Conservation (phyloP, 64 coral and sea anemone genomes). For the Dendrophyllia cribrosa region DNA sequence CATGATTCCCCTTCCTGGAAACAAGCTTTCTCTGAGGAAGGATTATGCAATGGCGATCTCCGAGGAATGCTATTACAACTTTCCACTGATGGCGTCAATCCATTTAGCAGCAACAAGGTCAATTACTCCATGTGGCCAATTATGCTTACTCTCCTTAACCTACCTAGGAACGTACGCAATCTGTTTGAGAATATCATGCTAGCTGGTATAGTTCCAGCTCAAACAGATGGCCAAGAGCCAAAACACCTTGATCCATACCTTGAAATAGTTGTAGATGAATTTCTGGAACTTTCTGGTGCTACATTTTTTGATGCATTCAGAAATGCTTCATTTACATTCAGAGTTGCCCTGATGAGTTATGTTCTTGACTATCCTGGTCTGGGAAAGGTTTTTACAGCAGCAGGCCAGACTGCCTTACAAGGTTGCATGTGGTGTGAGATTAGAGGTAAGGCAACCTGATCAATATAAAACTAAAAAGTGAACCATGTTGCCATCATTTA, state of each 20-base stretch:
- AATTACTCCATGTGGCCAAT: slow-evolving; percentile 65
- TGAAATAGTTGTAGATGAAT: slow-evolving; percentile 38
- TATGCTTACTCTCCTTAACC: slow-evolving; percentile 28
- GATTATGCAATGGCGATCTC: slow-evolving; percentile 24
- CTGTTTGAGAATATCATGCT: slow-evolving; percentile 49
- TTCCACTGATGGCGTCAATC: slow-evolving; percentile 47
- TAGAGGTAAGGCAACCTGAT: slow-evolving; percentile 23
- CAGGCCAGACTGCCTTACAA: slow-evolving; percentile 28
- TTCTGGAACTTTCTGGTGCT: not conserved
- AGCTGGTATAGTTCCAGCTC: slow-evolving; percentile 25
- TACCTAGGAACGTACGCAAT: slow-evolving; percentile 14
- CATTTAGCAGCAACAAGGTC: slow-evolving; percentile 19
- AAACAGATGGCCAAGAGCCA: slow-evolving; percentile 24
- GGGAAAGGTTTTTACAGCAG: slow-evolving; percentile 29
- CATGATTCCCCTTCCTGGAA: slow-evolving; percentile 17
- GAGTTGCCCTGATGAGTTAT: slow-evolving; percentile 18
- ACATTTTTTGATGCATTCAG: slow-evolving; percentile 16
- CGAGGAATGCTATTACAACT: slow-evolving; percentile 18
- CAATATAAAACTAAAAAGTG: slow-evolving; percentile 12
- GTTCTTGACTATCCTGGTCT: slow-evolving; percentile 52
- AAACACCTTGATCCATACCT: slow-evolving; percentile 42
- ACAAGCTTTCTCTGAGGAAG: not conserved
- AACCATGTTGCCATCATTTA: slow-evolving; percentile 11
- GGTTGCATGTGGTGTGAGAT: slow-evolving; percentile 54
- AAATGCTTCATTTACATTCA: slow-evolving; percentile 4